These are phyloP conservation scores for Caerostris darwini DNA, from an alignment of 1,140 invertebrate species.

Conservation along the genomic window DNA sequence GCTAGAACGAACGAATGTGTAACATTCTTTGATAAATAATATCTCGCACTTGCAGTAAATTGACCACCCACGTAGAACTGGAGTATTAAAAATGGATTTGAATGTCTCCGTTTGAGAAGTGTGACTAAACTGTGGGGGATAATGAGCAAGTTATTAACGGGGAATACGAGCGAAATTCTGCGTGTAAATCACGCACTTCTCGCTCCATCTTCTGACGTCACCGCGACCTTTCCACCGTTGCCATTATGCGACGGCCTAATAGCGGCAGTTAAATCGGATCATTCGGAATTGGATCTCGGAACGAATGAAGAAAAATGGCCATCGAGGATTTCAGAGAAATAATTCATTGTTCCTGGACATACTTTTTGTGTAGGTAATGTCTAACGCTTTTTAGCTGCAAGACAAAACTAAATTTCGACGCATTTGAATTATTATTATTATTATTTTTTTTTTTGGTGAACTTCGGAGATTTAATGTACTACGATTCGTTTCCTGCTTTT, in stretches of 20 bases:
- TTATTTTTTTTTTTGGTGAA: no score
- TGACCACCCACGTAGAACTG: conserved; percentile 32
- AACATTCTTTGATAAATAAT: conserved; percentile 20
- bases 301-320: conserved; percentile 36
- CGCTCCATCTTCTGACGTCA: conserved; percentile 29
- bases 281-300: conserved; percentile 13
- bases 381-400: not conserved
- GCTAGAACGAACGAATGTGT: not conserved
- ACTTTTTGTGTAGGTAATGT: not conserved
- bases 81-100: conserved; percentile 25
- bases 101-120: conserved; percentile 18
- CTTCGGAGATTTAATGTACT: no score
- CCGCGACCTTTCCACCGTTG: conserved; percentile 11
- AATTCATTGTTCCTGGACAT: not conserved
- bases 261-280: conserved; percentile 31
- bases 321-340: not conserved
- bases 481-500: no score
- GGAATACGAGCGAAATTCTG: not conserved
- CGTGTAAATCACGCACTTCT: conserved; percentile 7
- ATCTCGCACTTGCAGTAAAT: not conserved
- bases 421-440: not conserved
- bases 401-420: not conserved
- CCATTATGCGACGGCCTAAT: conserved; percentile 14
- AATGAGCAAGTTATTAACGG: conserved; percentile 48
- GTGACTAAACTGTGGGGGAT: conserved; percentile 15